phyloP scores from a whole-genome alignment of 2,888 invertebrate genomes.

The Digitonthophagus gazella region DNA sequence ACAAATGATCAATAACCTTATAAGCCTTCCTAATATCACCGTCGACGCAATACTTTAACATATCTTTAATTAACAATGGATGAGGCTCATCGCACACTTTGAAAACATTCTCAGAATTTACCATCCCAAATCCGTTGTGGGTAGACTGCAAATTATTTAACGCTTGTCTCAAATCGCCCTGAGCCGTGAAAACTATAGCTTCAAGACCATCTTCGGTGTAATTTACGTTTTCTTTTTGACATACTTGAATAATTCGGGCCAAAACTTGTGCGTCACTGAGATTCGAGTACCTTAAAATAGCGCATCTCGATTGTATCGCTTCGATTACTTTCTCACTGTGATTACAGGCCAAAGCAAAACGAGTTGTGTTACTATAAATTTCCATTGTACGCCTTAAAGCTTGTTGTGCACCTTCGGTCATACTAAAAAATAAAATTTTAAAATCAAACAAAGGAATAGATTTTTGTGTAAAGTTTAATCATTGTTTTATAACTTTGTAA shows the following conservation, averaged over 20 bases:
- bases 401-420: slow-evolving; percentile 99
- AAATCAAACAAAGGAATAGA: too few species aligned
- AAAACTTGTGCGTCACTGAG: slow-evolving; percentile 89
- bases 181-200: slow-evolving; percentile 96
- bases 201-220: slow-evolving; percentile 88
- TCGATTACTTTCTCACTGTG: slow-evolving; percentile 98
- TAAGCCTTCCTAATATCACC: slow-evolving; percentile 85
- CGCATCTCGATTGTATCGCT: slow-evolving; percentile 97
- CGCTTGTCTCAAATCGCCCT: slow-evolving; percentile 97
- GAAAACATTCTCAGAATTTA: slow-evolving; percentile 93
- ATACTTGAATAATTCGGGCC: slow-evolving; percentile 74
- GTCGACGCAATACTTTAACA: slow-evolving; percentile 80
- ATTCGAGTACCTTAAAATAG: slow-evolving; percentile 89
- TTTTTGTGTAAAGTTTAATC: too few species aligned
- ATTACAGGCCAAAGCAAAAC: slow-evolving; percentile 98
- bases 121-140: slow-evolving; percentile 85
- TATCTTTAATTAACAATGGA: slow-evolving; percentile 86
- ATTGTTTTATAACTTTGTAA: too few species aligned
- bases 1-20: slow-evolving; percentile 82
- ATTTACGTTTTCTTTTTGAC: slow-evolving; percentile 68
- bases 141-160: slow-evolving; percentile 97
- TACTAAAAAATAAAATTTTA: slow-evolving; percentile 69
- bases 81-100: slow-evolving; percentile 99
- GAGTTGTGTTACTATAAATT: slow-evolving; percentile 92
- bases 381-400: slow-evolving; percentile 98